phyloP scores from a whole-genome alignment of 1,140 invertebrate species.

The Metopolophium dirhodum region DNA sequence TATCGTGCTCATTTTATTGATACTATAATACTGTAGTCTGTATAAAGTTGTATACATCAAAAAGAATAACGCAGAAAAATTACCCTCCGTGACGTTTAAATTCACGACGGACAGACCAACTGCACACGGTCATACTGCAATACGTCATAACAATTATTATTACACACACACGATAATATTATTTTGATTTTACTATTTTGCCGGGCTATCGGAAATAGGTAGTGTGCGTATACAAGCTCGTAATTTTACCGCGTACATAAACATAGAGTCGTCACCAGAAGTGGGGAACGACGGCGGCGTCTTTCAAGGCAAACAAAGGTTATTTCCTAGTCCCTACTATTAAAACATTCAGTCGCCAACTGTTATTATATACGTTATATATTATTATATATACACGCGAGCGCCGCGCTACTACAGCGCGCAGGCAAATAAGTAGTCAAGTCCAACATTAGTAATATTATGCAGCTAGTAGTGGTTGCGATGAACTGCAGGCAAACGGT shows the following conservation, averaged over 20 bases:
- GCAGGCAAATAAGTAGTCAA: background rate
- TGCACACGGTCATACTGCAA: background rate
- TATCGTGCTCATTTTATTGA: background rate
- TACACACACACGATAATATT: background rate
- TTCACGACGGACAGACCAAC: background rate
- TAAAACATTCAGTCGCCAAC: background rate
- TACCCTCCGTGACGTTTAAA: background rate
- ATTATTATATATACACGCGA: background rate
- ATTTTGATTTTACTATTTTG: constrained; percentile 13
- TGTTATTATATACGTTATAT: background rate
- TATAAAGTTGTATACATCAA: background rate
- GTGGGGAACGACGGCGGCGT: background rate
- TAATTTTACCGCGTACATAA: background rate
- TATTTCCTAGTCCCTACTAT: constrained; percentile 55
- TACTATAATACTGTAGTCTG: background rate
- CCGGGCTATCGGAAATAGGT: background rate
- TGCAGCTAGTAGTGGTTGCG: constrained; percentile 24
- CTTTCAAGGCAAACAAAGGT: constrained; percentile 55
- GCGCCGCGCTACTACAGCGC: background rate
- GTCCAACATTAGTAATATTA: background rate
- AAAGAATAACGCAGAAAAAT: background rate
- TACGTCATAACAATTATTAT: background rate
- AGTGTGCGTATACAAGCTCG: background rate
- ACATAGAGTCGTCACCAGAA: background rate
- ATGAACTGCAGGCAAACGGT: constrained; percentile 35